Percentiles rank a stretch among this genome's conserved stretches.
Conservation (phyloP, 2,797 vertebrate genomes). For the Peromyscus attwateri region DNA sequence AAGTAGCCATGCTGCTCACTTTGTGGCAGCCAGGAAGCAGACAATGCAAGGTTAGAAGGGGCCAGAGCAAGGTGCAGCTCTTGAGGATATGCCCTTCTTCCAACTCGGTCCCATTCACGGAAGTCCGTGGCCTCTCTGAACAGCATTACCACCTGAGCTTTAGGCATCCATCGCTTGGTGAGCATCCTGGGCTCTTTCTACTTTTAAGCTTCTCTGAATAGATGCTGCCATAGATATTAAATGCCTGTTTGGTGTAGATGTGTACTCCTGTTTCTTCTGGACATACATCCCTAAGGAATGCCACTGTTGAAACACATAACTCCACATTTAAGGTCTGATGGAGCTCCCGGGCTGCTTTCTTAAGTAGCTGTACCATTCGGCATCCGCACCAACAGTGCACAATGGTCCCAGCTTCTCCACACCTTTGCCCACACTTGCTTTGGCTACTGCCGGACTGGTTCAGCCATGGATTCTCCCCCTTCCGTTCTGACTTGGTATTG, state of each 20-base stretch:
- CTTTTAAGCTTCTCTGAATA: background rate
- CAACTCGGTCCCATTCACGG: background rate
- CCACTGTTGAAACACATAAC: background rate
- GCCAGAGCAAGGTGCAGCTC: background rate
- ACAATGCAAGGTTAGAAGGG: background rate
- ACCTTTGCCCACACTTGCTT: background rate
- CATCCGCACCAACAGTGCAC: background rate
- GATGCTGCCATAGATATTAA: background rate
- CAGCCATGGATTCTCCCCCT: background rate
- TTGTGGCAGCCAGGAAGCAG: background rate
- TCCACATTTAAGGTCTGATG: background rate
- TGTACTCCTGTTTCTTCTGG: background rate
- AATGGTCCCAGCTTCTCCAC: background rate
- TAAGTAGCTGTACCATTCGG: background rate
- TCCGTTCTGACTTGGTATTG: background rate
- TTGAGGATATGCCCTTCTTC: background rate
- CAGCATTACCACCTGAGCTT: background rate
- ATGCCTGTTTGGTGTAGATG: background rate
- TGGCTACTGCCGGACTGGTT: background rate
- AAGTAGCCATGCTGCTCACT: background rate
- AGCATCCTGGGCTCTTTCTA: background rate
- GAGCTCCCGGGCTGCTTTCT: background rate
- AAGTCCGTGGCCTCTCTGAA: background rate
- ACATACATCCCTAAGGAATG: background rate
- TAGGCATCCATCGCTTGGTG: background rate